These are phyloP conservation scores for Caretta caretta DNA, from an alignment of 2,113 vertebrate species.

Conservation along the genomic window DNA sequence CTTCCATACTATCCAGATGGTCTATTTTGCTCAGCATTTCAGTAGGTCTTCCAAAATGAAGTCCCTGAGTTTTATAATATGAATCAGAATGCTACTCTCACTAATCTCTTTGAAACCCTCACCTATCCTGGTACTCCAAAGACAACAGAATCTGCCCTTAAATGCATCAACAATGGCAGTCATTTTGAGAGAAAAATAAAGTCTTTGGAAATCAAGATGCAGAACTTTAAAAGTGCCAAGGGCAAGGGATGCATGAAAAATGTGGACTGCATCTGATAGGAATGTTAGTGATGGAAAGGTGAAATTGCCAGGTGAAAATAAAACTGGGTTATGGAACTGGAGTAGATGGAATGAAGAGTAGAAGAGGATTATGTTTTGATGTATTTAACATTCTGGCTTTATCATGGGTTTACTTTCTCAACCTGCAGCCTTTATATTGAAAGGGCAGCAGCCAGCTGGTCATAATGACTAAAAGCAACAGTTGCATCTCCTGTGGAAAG, in stretches of 20 bases:
- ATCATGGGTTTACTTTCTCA: background rate
- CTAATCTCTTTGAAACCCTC: slow-evolving; percentile 28
- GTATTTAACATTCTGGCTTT: background rate
- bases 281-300: slow-evolving; percentile 52
- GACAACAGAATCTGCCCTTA: background rate
- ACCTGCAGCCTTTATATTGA: background rate
- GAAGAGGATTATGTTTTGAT: background rate
- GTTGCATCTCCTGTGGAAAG: background rate
- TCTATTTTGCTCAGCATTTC: slow-evolving; percentile 55
- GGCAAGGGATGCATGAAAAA: slow-evolving; percentile 36
- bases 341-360: background rate
- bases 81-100: slow-evolving; percentile 30
- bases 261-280: slow-evolving; percentile 11
- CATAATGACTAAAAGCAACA: background rate
- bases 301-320: background rate
- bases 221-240: slow-evolving; percentile 13
- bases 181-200: slow-evolving; percentile 3
- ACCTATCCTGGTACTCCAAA: slow-evolving; percentile 2
- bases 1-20: slow-evolving; percentile 46
- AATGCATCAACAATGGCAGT: background rate
- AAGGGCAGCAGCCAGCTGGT: slow-evolving; percentile 19
- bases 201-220: background rate
- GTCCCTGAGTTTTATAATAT: slow-evolving; percentile 41
- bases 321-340: background rate
- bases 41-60: slow-evolving; percentile 53